Evolutionary conservation across 2,113 vertebrate species (phyloP), one percentile per base, ranked within the genome.

Genomic region (Callaeas wilsoni): DNA sequence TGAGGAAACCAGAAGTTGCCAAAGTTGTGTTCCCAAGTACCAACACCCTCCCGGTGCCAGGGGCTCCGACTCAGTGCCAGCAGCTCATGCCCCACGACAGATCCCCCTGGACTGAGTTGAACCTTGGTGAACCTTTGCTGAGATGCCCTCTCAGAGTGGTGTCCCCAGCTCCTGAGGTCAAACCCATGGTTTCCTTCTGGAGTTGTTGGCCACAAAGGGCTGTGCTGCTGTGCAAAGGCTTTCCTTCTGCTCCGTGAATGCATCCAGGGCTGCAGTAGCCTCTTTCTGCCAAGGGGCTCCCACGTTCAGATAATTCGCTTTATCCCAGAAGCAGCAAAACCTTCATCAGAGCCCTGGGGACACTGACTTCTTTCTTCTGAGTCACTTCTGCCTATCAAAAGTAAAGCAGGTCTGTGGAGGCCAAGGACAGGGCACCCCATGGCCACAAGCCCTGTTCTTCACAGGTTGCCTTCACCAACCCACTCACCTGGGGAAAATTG

Each of bases 1-100:
- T 42, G 46, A 83, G 59, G n/a, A 87, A 82, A 69, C 1, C 37
- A 94, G 83, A 64, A 52, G 33, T 13, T n/a, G 21, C 13, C 19
- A 16, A 1, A 1, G 1, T 29, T 22, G 15, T 60, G 26, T 53
- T n/a, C 50, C 39, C 16, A 29, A 10, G 33, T 32, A 41, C 53
- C 15, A 49, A 5, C 0, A 0, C 13, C 16, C 16, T 7, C 9
- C 26, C 4, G 1, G 25, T 81, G n/a, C 46, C 37, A 60, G 32
- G 49, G 44, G 37, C 35, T 84, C 64, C 0, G 1, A 32, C 14
- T 63, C 44, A 50, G 22, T 12, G n/a, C 32, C 57, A 67, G 60
- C 69, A 91, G 35, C 42, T 84, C 69, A 4, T 12, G 37, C 12
- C 11, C 2, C 1, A 19, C 25, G 35, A 37, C 39, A 74, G 52